Percentiles rank a stretch among this genome's conserved stretches.
These are phyloP conservation scores for Enchytraeus crypticus DNA, from an alignment of 2,888 invertebrate species.

Conservation along the genomic window DNA sequence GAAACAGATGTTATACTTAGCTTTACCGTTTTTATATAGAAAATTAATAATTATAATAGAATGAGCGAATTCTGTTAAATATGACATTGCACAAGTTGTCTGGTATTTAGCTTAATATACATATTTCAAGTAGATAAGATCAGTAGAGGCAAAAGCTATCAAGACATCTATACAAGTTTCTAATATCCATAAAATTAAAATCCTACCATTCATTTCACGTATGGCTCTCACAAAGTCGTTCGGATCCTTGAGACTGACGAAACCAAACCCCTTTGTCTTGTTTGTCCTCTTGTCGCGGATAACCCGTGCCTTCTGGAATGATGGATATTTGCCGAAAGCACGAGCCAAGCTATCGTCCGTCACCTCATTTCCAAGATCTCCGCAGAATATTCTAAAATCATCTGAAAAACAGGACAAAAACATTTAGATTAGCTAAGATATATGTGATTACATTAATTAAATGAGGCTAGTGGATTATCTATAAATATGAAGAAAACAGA, in stretches of 20 bases:
- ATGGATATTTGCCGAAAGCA: constrained; percentile 78
- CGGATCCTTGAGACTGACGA: constrained; percentile 95
- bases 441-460: not conserved
- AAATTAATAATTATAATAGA: too few species aligned
- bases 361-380: constrained; percentile 98
- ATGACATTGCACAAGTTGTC: constrained; percentile 15
- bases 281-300: constrained; percentile 91
- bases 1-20: too few species aligned
- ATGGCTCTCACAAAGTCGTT: constrained; percentile 95
- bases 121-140: too few species aligned
- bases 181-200: not conserved
- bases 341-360: constrained; percentile 93
- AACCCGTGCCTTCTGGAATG: constrained; percentile 88
- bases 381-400: constrained; percentile 96
- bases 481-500: too few species aligned
- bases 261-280: constrained; percentile 97
- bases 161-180: too few species aligned
- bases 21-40: too few species aligned
- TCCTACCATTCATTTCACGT: constrained; percentile 96
- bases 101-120: not conserved
- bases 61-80: too few species aligned
- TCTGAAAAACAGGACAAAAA: constrained; percentile 52
- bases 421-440: not conserved
- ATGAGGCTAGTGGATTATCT: too few species aligned
- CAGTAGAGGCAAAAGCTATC: too few species aligned